phyloP scores from a whole-genome alignment of 2,113 vertebrate species.

The Pteropus alecto region DNA sequence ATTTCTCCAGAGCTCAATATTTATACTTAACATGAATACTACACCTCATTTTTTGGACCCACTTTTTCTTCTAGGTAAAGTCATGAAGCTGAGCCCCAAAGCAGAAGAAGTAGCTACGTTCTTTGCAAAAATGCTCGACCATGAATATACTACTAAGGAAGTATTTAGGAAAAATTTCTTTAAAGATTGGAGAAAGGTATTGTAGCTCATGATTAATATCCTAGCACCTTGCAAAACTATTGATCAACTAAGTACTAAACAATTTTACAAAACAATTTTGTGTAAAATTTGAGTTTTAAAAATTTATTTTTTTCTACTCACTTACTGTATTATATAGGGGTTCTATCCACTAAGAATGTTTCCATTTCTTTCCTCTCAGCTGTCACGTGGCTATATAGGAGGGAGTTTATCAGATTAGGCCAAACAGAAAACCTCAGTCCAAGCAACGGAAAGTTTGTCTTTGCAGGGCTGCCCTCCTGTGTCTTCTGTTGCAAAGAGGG shows the following conservation, averaged over 20 bases:
- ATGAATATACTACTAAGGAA: slow-evolving; percentile 98
- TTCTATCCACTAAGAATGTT: background rate
- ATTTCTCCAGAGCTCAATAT: slow-evolving; percentile 21
- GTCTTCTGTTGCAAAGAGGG: background rate
- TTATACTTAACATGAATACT: background rate
- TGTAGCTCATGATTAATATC: slow-evolving; percentile 26
- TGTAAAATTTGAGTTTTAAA: slow-evolving; percentile 3
- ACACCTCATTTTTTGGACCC: slow-evolving; percentile 63
- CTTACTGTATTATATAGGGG: background rate
- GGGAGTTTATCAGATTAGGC: background rate
- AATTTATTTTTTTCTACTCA: background rate
- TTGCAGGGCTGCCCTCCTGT: background rate
- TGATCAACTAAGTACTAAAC: slow-evolving; percentile 3
- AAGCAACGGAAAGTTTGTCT: background rate
- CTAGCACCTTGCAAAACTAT: slow-evolving; percentile 11
- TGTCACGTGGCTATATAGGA: background rate
- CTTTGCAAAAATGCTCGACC: slow-evolving; percentile 98
- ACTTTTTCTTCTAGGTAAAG: slow-evolving; percentile 87
- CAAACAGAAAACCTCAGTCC: slow-evolving; percentile 37
- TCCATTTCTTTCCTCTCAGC: background rate
- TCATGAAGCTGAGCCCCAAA: slow-evolving; percentile 91
- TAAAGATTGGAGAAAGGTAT: slow-evolving; percentile 98
- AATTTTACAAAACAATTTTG: background rate
- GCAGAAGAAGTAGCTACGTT: slow-evolving; percentile 98
- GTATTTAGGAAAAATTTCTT: slow-evolving; percentile 98